A percentile compares a stretch with the other conserved stretches of the same genome.
Conservation (phyloP, 2,113 vertebrate species). For the Cairina moschata region DNA sequence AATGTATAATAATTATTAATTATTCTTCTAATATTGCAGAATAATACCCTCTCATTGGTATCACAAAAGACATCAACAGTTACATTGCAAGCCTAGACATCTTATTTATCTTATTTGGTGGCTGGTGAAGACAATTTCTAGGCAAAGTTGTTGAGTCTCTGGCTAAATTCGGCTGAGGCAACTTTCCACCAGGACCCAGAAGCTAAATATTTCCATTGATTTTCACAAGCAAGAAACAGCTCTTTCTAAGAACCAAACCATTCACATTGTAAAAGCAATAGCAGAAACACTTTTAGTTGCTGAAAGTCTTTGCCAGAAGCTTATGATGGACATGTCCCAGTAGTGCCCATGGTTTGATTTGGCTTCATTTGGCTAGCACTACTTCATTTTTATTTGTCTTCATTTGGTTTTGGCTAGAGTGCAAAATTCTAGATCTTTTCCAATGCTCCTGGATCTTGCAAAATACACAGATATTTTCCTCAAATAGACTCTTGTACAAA, state of each 20-base stretch:
- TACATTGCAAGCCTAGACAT: background rate
- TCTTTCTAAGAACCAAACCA: conserved; percentile 21
- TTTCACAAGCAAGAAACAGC: conserved; percentile 26
- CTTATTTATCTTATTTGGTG: conserved; percentile 17
- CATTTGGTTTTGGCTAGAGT: conserved; percentile 42
- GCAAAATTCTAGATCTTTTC: conserved; percentile 34
- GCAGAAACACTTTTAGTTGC: conserved; percentile 23
- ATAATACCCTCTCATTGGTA: background rate
- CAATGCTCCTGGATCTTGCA: conserved; percentile 22
- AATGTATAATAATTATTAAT: background rate
- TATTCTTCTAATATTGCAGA: background rate
- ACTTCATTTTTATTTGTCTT: conserved; percentile 48
- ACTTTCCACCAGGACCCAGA: conserved; percentile 16
- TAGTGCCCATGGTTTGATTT: conserved; percentile 14
- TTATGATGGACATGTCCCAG: conserved; percentile 1
- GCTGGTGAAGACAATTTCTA: background rate
- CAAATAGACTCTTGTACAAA: conserved; percentile 4
- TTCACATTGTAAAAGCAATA: background rate
- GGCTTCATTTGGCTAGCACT: background rate
- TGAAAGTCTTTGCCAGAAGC: conserved; percentile 17
- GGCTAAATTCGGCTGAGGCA: conserved; percentile 8
- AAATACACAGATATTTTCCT: conserved; percentile 32
- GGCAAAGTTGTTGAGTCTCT: background rate
- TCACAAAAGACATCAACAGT: conserved; percentile 18
- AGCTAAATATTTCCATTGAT: conserved; percentile 28